Percentiles rank a stretch among this genome's conserved stretches.
Evolutionary conservation across 2,113 vertebrate species (phyloP).

Genomic region (Chloropsis cyanopogon): DNA sequence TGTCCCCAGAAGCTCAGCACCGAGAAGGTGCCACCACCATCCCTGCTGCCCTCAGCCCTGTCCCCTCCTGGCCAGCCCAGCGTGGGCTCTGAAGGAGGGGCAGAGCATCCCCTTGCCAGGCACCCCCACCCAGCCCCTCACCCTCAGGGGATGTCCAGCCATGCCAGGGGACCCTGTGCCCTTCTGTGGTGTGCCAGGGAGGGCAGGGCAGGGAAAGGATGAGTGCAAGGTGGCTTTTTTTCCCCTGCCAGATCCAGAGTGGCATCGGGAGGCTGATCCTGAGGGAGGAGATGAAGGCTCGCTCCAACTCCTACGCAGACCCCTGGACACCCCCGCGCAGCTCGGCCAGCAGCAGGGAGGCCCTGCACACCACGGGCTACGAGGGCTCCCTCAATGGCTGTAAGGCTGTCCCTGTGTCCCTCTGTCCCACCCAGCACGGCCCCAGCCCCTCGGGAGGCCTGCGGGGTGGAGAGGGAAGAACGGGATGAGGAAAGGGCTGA

Average conservation of each 20-base stretch:
- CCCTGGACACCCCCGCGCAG: slow-evolving; percentile 95
- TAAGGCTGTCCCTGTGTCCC: slow-evolving; percentile 69
- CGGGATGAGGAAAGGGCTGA: not conserved
- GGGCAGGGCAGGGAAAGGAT: not conserved
- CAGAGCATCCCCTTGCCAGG: not conserved
- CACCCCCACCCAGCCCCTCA: not conserved
- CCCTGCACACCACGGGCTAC: slow-evolving; percentile 85
- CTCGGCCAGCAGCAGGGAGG: slow-evolving; percentile 93
- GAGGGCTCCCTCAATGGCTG: slow-evolving; percentile 94
- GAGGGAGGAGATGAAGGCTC: slow-evolving; percentile 99
- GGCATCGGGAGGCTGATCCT: slow-evolving; percentile 96
- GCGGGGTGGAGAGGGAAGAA: not conserved
- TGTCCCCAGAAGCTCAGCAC: not conserved
- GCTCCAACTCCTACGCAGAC: slow-evolving; percentile 92
- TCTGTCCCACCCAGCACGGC: not conserved
- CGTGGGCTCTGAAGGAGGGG: not conserved
- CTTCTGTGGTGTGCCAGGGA: fast-evolving
- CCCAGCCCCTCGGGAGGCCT: not conserved
- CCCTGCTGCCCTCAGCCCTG: not conserved
- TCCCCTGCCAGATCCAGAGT: slow-evolving; percentile 83
- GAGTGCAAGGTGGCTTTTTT: not conserved
- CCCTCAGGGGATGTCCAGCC: not conserved
- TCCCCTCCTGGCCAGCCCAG: not conserved
- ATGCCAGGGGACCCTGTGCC: fast-evolving
- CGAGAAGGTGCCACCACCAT: not conserved